phyloP scores from a whole-genome alignment of 2,113 vertebrate genomes.

The Cryptomyrus ogoouensis region DNA sequence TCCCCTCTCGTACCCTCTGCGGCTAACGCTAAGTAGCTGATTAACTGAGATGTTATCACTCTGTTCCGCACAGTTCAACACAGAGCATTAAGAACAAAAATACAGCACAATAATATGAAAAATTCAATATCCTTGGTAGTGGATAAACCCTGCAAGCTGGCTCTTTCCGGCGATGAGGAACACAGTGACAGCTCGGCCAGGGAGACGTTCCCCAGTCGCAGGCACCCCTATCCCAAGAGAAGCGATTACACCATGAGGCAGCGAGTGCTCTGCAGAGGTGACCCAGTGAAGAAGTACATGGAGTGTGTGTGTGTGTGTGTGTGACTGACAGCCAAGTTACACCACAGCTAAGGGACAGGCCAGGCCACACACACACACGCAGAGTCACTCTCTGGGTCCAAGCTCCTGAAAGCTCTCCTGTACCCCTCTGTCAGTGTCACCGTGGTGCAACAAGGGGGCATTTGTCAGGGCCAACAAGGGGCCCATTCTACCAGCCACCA shows the following conservation, averaged over 20 bases:
- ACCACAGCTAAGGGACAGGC: background rate
- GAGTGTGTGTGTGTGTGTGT: background rate
- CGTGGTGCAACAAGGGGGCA: slow-evolving; percentile 29
- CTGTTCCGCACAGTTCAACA: background rate
- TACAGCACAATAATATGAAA: background rate
- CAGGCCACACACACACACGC: slow-evolving; percentile 17
- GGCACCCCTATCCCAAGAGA: background rate
- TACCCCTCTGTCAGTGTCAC: slow-evolving; percentile 31
- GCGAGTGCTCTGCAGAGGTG: background rate
- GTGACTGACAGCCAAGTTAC: background rate
- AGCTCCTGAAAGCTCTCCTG: background rate
- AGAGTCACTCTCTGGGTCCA: background rate
- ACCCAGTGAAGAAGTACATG: background rate
- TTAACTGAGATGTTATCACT: background rate
- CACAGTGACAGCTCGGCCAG: background rate
- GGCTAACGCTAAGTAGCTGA: background rate
- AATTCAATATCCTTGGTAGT: background rate
- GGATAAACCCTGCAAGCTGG: background rate
- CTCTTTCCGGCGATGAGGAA: background rate
- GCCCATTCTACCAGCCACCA: slow-evolving; percentile 1
- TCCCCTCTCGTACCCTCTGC: background rate
- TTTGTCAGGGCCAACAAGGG: slow-evolving; percentile 43
- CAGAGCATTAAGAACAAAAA: background rate
- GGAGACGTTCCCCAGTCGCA: background rate
- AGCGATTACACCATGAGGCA: background rate